Conservation (phyloP, 2,797 vertebrate genomes). For the Hephaestus fuliginosus region DNA sequence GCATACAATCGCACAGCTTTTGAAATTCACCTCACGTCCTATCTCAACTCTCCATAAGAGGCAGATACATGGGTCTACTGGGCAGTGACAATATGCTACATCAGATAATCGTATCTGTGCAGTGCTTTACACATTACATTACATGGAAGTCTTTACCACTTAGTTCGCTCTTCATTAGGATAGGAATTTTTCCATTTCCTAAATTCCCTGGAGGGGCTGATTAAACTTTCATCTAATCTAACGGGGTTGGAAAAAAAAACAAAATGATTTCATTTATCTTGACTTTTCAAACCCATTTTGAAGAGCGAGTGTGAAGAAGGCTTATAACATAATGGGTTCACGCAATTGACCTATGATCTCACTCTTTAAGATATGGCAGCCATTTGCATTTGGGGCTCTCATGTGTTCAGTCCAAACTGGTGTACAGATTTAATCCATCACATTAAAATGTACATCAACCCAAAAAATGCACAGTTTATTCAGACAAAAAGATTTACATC, state of each 20-base stretch:
- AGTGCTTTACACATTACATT: background rate
- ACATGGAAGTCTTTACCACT: conserved; percentile 7
- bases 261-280: conserved; percentile 50
- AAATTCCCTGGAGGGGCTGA: conserved; percentile 44
- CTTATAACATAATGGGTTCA: conserved; percentile 13
- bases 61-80: background rate
- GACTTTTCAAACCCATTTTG: conserved; percentile 46
- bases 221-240: conserved; percentile 60
- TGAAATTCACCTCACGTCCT: background rate
- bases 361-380: background rate
- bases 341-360: background rate
- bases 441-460: background rate
- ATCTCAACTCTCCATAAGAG: background rate
- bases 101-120: background rate
- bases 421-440: background rate
- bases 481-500: conserved; percentile 32
- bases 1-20: background rate
- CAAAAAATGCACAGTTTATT: conserved; percentile 11
- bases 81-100: background rate
- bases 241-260: conserved; percentile 40
- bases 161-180: conserved; percentile 30
- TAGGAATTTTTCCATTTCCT: conserved; percentile 41
- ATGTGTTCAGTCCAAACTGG: background rate
- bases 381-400: conserved; percentile 6
- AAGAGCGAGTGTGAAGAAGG: conserved; percentile 21